Evolutionary conservation across 2,888 invertebrate species (phyloP), one percentile per base, ranked within the genome.

Genomic region (Andrena flavipes): DNA sequence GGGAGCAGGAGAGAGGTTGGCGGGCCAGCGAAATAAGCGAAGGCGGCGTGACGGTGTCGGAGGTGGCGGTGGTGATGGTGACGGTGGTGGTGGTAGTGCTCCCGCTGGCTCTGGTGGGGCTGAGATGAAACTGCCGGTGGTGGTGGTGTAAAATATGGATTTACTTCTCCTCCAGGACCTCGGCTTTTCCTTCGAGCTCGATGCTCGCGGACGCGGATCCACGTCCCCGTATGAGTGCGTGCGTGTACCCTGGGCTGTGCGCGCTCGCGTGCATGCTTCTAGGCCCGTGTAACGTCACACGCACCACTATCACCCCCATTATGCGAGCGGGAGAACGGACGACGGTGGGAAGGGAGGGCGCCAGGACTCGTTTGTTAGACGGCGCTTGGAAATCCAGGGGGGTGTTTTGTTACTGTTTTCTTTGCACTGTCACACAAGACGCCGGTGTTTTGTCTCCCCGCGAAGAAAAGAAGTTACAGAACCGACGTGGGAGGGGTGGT

Each of bases 81-180:
- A 30, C 35, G 70, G 49, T 62, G 85, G 89, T 85, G 88, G 90
- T 82, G 84, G 87, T 83, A 88, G 35, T 77, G 76, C 80, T 30
- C 67, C 30, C 29, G 72, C 20, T 30, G 64, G 42, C 42, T 16
- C 7, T 76, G 81, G 85, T 84, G 84, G 86, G 86, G 84, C 80
- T 80, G 86, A 76, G 85, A 87, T 80, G 87, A 87, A 82, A 62
- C 75, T 76, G 79, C 74, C 82, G 87, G 90, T 87, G 88, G 91
- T 91, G 90, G 91, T 91, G 91, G 92, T 92, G 92, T 93, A 93
- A 93, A 93, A 93, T 93, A 93, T 93, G 93, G 93, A 93, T 93
- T 93, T 93, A 93, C 93, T 92, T 92, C 93, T 91, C 93, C 92
- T 92, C 90, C 90, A 87, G 88, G 89, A 88, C 91, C 90, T 88